These are phyloP conservation scores for Acheta domesticus DNA, from an alignment of 2,888 invertebrate genomes.

Conservation along the genomic window DNA sequence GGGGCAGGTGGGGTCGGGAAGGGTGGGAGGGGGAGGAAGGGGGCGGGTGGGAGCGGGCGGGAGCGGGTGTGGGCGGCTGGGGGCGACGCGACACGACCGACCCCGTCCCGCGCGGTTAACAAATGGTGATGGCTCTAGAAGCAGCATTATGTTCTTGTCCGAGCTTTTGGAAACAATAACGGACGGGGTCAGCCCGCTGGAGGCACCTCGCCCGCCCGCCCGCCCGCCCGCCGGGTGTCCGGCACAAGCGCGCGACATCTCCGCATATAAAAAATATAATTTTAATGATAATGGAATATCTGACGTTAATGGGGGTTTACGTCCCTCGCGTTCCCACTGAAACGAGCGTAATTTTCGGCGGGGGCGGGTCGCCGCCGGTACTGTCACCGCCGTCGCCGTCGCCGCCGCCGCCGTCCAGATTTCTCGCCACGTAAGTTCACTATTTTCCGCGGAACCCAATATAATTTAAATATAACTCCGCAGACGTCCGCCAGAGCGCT, in stretches of 20 bases:
- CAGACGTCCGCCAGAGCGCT: background rate
- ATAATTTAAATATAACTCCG: background rate
- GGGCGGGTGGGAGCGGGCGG: too few relatives aligned
- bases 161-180: conserved; percentile 18
- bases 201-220: background rate
- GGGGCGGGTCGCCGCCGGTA: background rate
- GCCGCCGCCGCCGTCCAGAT: background rate
- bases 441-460: background rate
- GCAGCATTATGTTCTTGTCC: conserved; percentile 7
- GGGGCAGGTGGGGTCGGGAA: background rate
- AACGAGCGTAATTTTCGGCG: background rate
- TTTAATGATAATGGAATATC: conserved; percentile 18
- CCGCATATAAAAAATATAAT: background rate
- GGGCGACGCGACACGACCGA: background rate
- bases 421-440: conserved; percentile 18
- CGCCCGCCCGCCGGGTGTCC: background rate
- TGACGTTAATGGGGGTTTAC: conserved; percentile 10
- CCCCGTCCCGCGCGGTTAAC: background rate
- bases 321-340: background rate
- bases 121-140: conserved; percentile 7
- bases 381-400: background rate
- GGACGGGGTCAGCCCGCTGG: background rate
- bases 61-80: too few relatives aligned
- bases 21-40: background rate
- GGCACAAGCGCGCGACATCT: background rate